Evolutionary conservation across 2,113 vertebrate species (phyloP).

Genomic region (Scytalopus superciliaris): DNA sequence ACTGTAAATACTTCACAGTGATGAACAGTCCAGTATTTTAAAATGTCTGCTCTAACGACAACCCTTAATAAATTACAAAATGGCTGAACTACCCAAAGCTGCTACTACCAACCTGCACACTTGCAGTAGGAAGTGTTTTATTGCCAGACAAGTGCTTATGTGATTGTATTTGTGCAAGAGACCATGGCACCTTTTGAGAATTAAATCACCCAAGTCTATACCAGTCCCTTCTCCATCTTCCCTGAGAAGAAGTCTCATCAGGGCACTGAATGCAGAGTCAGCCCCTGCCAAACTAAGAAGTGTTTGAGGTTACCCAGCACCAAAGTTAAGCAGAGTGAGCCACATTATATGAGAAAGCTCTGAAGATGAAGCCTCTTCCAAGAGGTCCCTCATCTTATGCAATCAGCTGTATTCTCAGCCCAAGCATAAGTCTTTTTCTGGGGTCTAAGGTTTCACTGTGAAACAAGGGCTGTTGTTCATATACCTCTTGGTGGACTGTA

Average conservation of each 20-base stretch:
- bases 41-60: neutral
- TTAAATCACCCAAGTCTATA: neutral
- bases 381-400: neutral
- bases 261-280: neutral
- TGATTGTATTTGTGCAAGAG: neutral
- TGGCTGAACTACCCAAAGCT: neutral
- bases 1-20: slow-evolving; percentile 22
- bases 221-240: neutral
- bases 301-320: neutral
- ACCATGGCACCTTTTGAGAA: neutral
- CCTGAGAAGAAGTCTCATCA: neutral
- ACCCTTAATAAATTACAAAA: slow-evolving; percentile 34
- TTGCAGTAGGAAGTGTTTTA: slow-evolving; percentile 25
- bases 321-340: neutral
- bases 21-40: slow-evolving; percentile 27
- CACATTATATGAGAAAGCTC: neutral
- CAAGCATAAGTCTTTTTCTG: neutral
- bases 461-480: neutral
- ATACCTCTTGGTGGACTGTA: neutral
- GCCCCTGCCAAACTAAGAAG: neutral
- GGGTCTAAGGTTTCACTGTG: neutral
- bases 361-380: neutral
- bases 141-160: neutral
- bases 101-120: neutral
- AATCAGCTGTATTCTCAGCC: neutral